phyloP scores from a whole-genome alignment of 2,113 vertebrate species.

The Aegotheles bennettii region DNA sequence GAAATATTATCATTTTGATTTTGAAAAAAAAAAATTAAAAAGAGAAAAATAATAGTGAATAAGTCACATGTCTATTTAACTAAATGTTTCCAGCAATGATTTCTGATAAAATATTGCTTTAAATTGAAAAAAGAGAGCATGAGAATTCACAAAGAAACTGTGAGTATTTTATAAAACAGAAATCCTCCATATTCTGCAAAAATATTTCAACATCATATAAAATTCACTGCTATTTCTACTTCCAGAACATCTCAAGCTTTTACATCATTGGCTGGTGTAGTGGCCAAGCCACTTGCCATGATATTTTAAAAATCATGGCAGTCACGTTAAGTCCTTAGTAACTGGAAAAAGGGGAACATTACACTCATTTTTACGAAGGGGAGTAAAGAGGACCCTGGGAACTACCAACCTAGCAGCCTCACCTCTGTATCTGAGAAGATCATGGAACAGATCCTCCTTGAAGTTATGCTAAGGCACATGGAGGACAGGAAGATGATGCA shows the following conservation, averaged over 20 bases:
- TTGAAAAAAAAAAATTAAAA: background rate
- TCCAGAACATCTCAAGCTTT: background rate
- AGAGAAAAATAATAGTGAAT: background rate
- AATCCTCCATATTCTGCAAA: background rate
- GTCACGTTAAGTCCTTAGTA: too few species aligned
- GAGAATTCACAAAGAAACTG: background rate
- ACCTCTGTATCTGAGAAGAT: too few species aligned
- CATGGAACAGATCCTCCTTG: too few species aligned
- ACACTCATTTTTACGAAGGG: too few species aligned
- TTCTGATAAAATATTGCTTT: background rate
- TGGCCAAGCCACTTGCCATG: too few species aligned
- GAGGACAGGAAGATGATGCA: too few species aligned
- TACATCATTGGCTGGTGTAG: too few species aligned
- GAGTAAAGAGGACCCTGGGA: too few species aligned
- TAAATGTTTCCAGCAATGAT: background rate
- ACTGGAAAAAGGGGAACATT: too few species aligned
- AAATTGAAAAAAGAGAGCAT: background rate
- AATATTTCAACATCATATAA: background rate
- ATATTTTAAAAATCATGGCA: too few species aligned
- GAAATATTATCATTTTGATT: background rate
- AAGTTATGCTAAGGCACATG: too few species aligned
- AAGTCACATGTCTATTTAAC: background rate
- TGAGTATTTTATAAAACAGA: background rate
- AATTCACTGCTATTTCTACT: background rate
- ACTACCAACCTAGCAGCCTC: too few species aligned